Base-by-base conservation (phyloP, 2,113 vertebrate species). In the Balaenoptera acutorostrata region DNA sequence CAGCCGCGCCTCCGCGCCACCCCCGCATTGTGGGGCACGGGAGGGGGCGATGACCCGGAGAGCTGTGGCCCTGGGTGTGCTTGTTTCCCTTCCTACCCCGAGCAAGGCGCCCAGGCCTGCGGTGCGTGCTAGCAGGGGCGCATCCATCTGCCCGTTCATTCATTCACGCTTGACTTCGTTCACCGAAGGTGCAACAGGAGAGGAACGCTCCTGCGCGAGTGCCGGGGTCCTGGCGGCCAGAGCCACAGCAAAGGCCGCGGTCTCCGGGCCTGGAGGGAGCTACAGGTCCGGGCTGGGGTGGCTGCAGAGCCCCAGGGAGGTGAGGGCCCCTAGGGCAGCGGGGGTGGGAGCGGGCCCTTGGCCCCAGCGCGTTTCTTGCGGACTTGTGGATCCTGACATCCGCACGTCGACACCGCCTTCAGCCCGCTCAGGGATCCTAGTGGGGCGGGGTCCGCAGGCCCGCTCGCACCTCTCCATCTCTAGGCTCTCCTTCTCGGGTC, bases 71-170 rank as follows among this genome's bases (percentile, higher is more conserved):
- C 1, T 0, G 23, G 52, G 21, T 7, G 68, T 25, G 15, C 27
- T 6, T 0, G 71, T 8, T 33, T 39, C 11, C 1, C 25, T 74
- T 27, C 61, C 1, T 1, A 21, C 6, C 14, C 81, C 14, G 66
- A 52, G 4, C 11, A 1, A 7, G 33, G 46, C 18, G 17, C 44
- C 44, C 20, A 4, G 25, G 29, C n/a, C 49, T 7, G 77, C 69
- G 7, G 68, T 1, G 49, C 33, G 33, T 25, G 78, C 10, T 41
- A 25, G 78, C 66, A 5, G 66, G n/a, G 17, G 59, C 31, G 36
- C 59, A 1, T 27, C 41, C 63, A 0, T 39, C 13, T 10, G 0
- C 5, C 20, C 61, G 0, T 2, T 21, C 57, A 0, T 2, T 13
- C 39, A 1, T 17, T 10, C 18, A 1, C 46, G 0, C 21, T 44